Evolutionary conservation across 2,113 vertebrate genomes (phyloP).

Genomic region (Thryonomys swinderianus): DNA sequence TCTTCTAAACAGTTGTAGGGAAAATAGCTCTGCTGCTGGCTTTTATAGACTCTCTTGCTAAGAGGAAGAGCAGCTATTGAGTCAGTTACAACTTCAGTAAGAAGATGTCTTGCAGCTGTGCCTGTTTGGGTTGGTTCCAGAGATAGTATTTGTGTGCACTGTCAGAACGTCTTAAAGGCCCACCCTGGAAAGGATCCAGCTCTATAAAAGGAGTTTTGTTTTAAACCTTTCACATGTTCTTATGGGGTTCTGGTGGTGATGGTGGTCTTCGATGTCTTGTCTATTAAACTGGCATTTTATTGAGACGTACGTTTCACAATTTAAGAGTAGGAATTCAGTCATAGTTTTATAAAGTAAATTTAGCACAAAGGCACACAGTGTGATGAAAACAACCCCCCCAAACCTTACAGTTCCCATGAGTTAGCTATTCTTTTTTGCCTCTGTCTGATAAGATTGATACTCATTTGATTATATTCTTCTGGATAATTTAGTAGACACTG

Average conservation of each 20-base stretch:
- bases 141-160: constrained; percentile 79
- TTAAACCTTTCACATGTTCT: constrained; percentile 73
- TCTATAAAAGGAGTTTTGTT: constrained; percentile 78
- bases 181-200: constrained; percentile 70
- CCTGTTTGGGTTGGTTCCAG: constrained; percentile 75
- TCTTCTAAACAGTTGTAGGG: constrained; percentile 19
- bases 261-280: constrained; percentile 66
- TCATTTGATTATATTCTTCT: background rate
- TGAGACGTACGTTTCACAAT: constrained; percentile 59
- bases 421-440: constrained; percentile 43
- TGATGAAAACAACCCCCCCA: background rate
- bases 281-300: constrained; percentile 73
- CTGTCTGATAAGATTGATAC: background rate
- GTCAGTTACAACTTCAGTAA: constrained; percentile 63
- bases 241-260: constrained; percentile 55
- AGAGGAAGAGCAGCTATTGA: constrained; percentile 60
- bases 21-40: constrained; percentile 55
- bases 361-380: background rate
- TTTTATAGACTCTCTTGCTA: constrained; percentile 61
- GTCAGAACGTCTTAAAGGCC: constrained; percentile 76
- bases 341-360: constrained; percentile 55
- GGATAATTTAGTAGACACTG: background rate
- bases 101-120: constrained; percentile 82
- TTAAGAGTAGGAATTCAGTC: constrained; percentile 58
- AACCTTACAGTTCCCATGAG: background rate